These are phyloP conservation scores for Apolygus lucorum DNA, from an alignment of 1,140 invertebrate genomes.

Conservation along the genomic window DNA sequence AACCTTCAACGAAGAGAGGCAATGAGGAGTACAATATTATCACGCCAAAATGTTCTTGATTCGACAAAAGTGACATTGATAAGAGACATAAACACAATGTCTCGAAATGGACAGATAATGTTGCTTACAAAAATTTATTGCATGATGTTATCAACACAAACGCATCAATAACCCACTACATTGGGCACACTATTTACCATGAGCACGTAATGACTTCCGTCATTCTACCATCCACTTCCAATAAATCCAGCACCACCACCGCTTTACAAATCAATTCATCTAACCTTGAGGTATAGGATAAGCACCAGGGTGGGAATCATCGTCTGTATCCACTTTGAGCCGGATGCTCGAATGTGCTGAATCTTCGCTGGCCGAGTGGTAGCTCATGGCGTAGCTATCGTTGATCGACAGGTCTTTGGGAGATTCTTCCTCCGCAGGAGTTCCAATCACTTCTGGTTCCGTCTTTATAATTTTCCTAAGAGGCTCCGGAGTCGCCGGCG, in stretches of 20 bases:
- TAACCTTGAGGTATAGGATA: conserved; percentile 1
- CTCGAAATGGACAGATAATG: too few species aligned
- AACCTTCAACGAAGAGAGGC: too few species aligned
- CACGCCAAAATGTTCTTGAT: too few species aligned
- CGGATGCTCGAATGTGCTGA: not conserved
- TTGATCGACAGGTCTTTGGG: not conserved
- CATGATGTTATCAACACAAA: too few species aligned
- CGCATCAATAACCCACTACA: too few species aligned
- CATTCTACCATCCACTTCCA: too few species aligned
- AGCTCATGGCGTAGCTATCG: not conserved
- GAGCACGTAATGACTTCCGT: too few species aligned
- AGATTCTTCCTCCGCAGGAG: not conserved
- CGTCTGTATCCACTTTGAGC: not conserved
- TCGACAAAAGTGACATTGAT: too few species aligned
- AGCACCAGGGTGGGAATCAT: not conserved
- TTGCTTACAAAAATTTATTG: too few species aligned
- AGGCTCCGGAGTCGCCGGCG: not conserved
- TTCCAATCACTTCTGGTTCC: not conserved
- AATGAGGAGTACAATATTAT: too few species aligned
- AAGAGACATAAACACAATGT: too few species aligned
- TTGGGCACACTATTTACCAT: too few species aligned
- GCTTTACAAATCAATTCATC: not conserved
- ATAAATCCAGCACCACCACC: not conserved
- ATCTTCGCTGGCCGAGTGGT: not conserved
- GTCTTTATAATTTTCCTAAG: not conserved